Percentiles rank a stretch among this genome's conserved stretches.
These are phyloP conservation scores for Thumatha senex DNA, from an alignment of 2,888 invertebrate species.

Conservation along the genomic window DNA sequence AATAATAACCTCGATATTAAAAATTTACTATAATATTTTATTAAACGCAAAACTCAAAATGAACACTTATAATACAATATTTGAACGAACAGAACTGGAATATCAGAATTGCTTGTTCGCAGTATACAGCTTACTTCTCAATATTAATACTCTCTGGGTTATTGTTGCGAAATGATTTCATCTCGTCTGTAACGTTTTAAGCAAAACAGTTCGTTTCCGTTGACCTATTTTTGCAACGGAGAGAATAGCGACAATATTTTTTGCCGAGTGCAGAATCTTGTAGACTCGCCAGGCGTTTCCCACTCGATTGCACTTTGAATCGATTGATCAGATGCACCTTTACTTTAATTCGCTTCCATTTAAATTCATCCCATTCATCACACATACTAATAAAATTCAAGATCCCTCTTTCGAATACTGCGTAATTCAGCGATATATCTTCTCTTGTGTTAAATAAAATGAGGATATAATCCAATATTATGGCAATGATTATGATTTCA, in stretches of 20 bases:
- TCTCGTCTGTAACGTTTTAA: constrained; percentile 16
- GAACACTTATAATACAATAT: no score
- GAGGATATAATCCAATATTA: no score
- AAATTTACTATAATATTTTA: no score
- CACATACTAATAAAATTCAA: background rate
- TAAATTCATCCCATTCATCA: constrained; percentile 12
- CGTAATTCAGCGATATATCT: no score
- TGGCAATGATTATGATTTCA: no score
- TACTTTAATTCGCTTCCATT: constrained; percentile 23
- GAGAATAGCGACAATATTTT: constrained; percentile 18
- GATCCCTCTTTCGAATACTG: background rate
- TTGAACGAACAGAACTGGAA: no score
- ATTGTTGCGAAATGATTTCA: constrained; percentile 10
- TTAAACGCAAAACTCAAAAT: no score
- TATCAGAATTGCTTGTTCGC: no score
- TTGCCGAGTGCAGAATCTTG: constrained; percentile 42
- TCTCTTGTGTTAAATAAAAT: no score
- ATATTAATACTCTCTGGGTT: no score
- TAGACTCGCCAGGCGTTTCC: constrained; percentile 27
- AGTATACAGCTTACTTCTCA: no score
- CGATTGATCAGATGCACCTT: constrained; percentile 28
- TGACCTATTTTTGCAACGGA: constrained; percentile 16
- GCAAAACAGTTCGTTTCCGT: constrained; percentile 11
- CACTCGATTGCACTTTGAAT: constrained; percentile 33
- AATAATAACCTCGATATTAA: no score